Evolutionary conservation across 2,797 vertebrate genomes (phyloP).

Genomic region (Sparidentex hasta): DNA sequence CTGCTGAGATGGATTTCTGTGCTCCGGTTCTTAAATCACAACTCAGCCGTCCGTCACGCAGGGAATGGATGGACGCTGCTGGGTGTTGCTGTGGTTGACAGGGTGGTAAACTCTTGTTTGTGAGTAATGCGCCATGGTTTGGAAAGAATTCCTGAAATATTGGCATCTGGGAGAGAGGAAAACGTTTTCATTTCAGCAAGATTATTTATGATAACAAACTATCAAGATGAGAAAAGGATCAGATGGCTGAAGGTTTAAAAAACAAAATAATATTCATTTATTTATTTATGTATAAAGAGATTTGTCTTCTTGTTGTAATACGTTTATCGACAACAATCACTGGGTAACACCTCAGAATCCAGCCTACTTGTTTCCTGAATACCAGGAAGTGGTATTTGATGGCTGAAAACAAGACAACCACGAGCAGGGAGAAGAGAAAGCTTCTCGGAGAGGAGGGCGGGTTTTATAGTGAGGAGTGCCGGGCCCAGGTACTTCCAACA

Average conservation of each 20-base stretch:
- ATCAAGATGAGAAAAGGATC: background rate
- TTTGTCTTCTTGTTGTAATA: background rate
- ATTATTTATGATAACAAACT: background rate
- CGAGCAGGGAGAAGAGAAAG: too few species aligned
- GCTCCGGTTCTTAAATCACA: constrained; percentile 16
- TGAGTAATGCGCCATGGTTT: background rate
- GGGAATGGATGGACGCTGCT: background rate
- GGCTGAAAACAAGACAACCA: too few species aligned
- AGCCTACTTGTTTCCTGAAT: too few species aligned
- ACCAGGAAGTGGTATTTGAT: too few species aligned
- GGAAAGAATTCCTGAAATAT: too few species aligned
- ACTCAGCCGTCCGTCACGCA: background rate
- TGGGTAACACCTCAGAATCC: too few species aligned
- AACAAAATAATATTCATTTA: background rate
- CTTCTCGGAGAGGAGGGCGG: too few species aligned
- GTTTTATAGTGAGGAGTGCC: too few species aligned
- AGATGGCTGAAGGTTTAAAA: background rate
- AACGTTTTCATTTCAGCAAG: background rate
- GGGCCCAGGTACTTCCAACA: too few species aligned
- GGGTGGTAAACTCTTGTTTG: background rate
- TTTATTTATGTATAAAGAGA: background rate
- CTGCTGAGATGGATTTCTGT: constrained; percentile 8
- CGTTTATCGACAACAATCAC: too few species aligned
- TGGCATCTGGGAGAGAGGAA: background rate
- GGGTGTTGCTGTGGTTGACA: background rate